phyloP scores from a whole-genome alignment of 2,113 vertebrate genomes.

The Emydocephalus ijimae region DNA sequence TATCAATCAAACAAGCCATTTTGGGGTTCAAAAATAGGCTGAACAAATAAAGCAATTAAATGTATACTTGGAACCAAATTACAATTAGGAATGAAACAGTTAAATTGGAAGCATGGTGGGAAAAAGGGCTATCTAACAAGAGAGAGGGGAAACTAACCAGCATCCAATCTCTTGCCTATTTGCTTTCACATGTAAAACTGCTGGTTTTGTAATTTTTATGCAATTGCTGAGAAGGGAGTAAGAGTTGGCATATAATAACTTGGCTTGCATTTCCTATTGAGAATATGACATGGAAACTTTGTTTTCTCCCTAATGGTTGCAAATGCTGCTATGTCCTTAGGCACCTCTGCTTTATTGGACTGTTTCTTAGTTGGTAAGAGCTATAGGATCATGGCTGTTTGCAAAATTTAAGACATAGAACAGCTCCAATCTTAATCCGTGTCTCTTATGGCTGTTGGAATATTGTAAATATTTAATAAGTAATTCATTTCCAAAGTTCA shows the following conservation, averaged over 20 bases:
- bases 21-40: not conserved
- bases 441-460: not conserved
- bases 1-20: not conserved
- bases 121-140: not conserved
- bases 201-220: not conserved
- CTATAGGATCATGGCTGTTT: not conserved
- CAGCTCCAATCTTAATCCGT: not conserved
- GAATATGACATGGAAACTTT: not conserved
- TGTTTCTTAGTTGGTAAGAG: not conserved
- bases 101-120: not conserved
- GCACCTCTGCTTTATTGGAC: slow-evolving; percentile 13
- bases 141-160: not conserved
- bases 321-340: not conserved
- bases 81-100: not conserved
- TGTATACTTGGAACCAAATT: not conserved
- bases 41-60: not conserved
- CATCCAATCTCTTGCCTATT: not conserved
- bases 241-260: not conserved
- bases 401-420: not conserved
- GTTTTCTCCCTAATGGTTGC: not conserved
- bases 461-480: slow-evolving; percentile 29
- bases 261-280: not conserved
- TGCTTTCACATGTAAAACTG: not conserved
- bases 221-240: not conserved
- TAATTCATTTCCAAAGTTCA: not conserved